Percentiles rank a stretch among this genome's conserved stretches.
phyloP scores from a whole-genome alignment of 2,888 invertebrate species.

The Empis livida region DNA sequence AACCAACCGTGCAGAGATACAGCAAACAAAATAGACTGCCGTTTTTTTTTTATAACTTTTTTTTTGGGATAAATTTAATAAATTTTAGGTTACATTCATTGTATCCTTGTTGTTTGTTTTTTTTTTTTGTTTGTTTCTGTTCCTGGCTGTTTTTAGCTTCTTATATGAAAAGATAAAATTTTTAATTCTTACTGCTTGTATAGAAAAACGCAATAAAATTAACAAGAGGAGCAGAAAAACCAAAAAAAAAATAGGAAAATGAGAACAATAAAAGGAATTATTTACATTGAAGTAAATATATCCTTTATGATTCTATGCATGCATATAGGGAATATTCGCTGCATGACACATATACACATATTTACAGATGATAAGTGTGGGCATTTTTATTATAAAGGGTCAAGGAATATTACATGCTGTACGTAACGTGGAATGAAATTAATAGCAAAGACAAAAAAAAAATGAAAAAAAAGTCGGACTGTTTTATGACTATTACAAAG shows the following conservation, averaged over 20 bases:
- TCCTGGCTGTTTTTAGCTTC: slow-evolving; percentile 4
- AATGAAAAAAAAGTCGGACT: not conserved
- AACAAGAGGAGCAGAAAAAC: slow-evolving; percentile 13
- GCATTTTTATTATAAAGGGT: slow-evolving; percentile 15
- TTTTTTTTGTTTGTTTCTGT: slow-evolving; percentile 1
- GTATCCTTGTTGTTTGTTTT: not conserved
- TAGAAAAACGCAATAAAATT: slow-evolving; percentile 15
- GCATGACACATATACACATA: too few species aligned
- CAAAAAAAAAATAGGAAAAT: too few species aligned
- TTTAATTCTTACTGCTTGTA: slow-evolving; percentile 8
- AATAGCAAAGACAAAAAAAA: not conserved
- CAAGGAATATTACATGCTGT: slow-evolving; percentile 4
- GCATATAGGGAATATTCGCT: too few species aligned
- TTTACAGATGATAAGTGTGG: too few species aligned
- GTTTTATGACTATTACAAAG: too few species aligned
- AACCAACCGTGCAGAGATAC: slow-evolving; percentile 28
- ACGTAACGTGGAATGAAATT: not conserved
- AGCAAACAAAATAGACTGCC: too few species aligned
- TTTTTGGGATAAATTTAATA: too few species aligned
- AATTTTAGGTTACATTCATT: too few species aligned
- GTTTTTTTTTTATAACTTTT: too few species aligned
- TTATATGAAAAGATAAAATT: slow-evolving; percentile 8
- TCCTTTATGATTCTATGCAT: too few species aligned
- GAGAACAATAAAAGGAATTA: too few species aligned
- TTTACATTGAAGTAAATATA: too few species aligned